These are phyloP conservation scores for Eupithecia dodoneata DNA, from an alignment of 2,888 invertebrate genomes.

Conservation along the genomic window DNA sequence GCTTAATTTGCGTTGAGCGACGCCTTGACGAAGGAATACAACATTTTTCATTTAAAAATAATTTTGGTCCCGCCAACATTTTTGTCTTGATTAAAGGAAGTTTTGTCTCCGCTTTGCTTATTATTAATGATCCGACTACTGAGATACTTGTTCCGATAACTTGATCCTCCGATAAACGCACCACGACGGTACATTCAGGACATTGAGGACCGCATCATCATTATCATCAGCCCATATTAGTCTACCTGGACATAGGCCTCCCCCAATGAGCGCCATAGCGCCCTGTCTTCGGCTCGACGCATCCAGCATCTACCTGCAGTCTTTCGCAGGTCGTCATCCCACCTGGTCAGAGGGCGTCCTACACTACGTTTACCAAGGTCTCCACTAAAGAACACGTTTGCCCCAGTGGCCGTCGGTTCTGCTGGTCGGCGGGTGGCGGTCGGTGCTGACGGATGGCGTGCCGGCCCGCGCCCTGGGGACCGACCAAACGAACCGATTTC, in stretches of 20 bases:
- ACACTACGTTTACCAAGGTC: too few species aligned
- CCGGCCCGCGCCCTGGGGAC: background rate
- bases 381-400: too few species aligned
- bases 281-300: too few species aligned
- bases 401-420: too few species aligned
- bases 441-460: background rate
- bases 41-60: constrained; percentile 32
- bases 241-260: too few species aligned
- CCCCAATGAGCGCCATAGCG: too few species aligned
- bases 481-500: background rate
- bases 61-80: background rate
- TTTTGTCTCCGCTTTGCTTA: background rate
- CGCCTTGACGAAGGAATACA: constrained; percentile 36
- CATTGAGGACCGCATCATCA: background rate
- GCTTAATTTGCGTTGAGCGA: constrained; percentile 29
- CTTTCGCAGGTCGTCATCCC: too few species aligned
- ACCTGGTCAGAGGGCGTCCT: too few species aligned
- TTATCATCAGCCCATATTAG: too few species aligned
- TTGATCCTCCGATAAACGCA: background rate
- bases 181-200: background rate
- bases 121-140: background rate
- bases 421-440: too few species aligned
- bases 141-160: background rate
- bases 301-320: too few species aligned
- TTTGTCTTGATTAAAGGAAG: background rate